These are phyloP conservation scores for Proterorhinus semilunaris DNA, from an alignment of 2,113 vertebrate species.

Conservation along the genomic window DNA sequence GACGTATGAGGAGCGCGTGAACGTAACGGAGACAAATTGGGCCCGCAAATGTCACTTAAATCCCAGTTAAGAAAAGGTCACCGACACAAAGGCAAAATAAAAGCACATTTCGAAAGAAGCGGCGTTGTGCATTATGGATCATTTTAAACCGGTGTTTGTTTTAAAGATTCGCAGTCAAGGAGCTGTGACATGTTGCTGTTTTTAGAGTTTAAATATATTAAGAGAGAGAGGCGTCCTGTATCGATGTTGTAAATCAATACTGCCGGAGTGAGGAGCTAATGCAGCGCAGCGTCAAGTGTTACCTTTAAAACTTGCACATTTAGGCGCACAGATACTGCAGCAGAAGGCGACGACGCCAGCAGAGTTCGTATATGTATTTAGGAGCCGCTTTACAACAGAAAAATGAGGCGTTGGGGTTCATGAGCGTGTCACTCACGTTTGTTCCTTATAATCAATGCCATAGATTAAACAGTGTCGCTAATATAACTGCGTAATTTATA, in stretches of 20 bases:
- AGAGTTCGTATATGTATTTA: too few relatives aligned
- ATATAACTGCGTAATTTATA: too few relatives aligned
- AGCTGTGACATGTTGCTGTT: conserved; percentile 68
- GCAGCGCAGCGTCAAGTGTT: conserved; percentile 55
- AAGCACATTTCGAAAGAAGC: conserved; percentile 36
- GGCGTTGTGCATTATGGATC: conserved; percentile 20
- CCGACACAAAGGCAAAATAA: conserved; percentile 48
- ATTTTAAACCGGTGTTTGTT: conserved; percentile 47
- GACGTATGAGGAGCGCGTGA: conserved; percentile 54
- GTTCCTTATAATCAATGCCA: too few relatives aligned
- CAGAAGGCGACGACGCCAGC: too few relatives aligned
- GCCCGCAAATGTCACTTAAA: conserved; percentile 61
- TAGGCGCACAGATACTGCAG: conserved; percentile 18
- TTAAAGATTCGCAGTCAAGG: conserved; percentile 54
- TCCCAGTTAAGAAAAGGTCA: conserved; percentile 68
- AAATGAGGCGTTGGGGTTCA: too few relatives aligned
- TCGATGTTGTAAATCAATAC: conserved; percentile 68
- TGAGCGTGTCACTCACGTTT: too few relatives aligned
- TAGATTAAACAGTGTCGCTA: too few relatives aligned
- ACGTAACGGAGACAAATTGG: conserved; percentile 69
- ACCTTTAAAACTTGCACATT: conserved; percentile 53
- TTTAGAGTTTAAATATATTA: conserved; percentile 66
- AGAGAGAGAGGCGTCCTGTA: conserved; percentile 57
- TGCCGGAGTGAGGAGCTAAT: conserved; percentile 53
- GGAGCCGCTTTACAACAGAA: too few relatives aligned